Evolutionary conservation across 2,113 vertebrate species (phyloP), one percentile per base, ranked within the genome.

Genomic region (Psilopogon haemacephalus): DNA sequence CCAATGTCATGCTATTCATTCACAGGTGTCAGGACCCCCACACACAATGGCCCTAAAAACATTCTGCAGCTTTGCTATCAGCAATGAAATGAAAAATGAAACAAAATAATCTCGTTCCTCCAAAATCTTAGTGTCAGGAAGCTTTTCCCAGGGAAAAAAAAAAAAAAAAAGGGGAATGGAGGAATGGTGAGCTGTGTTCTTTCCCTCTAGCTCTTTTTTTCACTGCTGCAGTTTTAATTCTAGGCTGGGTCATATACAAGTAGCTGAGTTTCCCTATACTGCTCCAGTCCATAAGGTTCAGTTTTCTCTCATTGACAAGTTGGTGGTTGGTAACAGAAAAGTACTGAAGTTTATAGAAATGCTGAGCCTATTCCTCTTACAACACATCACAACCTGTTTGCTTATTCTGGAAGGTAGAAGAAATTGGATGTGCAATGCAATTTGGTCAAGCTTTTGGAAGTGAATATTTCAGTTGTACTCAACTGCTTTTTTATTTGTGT

Each of bases 401-500:
- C 67, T 88, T 80, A 40, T 83, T 91, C 90, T 7, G 28, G 82
- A 94, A 80, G 64, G 85, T 18, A 94, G 89, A 93, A 95, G 84
- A 85, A 93, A 92, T 89, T 70, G 71, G 70, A 95, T 52, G 82
- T 83, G 50, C 60, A 93, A 54, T 84, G 48, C 69, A 91, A 87
- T 89, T 94, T 93, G 84, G 74, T 82, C 91, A 89, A 40, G 62
- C 33, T 86, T 78, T 75, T 44, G 67, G 75, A 81, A 75, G 54
- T 35, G 89, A 95, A 84, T 94, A 89, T 92, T 90, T 56, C 48
- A 81, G 38, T 62, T 74, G 38, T 7, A 42, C 26, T 78, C 35
- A 84, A 14, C 32, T 81, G 27, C 33, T 67, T 26, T 46, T 67
- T 28, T 44, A 81, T 86, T 86, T 83, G n/a, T n/a, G n/a, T 81